Evolutionary conservation across 2,888 invertebrate genomes (phyloP).

Genomic region (Drosophila meridiana): DNA sequence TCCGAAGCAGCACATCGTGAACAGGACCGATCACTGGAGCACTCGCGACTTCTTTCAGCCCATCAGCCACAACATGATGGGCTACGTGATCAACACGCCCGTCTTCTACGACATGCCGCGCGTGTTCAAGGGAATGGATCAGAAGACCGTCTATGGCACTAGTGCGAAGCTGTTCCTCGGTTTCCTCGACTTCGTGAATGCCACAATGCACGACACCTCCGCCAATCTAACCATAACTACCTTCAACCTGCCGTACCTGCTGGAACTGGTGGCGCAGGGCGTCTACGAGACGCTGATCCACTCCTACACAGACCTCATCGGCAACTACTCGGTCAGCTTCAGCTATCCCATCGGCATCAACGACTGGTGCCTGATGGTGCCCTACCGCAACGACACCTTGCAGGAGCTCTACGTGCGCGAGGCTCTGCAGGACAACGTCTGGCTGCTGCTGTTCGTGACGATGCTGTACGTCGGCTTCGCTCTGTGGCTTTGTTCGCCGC

Average conservation of each 20-base stretch:
- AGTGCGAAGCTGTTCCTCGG: constrained; percentile 69
- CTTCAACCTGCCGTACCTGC: constrained; percentile 44
- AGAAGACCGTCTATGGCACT: constrained; percentile 59
- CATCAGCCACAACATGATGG: constrained; percentile 55
- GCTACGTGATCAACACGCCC: constrained; percentile 69
- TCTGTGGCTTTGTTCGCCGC: constrained; percentile 74
- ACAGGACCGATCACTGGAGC: constrained; percentile 66
- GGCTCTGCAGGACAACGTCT: constrained; percentile 60
- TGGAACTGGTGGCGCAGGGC: constrained; percentile 50
- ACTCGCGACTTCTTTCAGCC: constrained; percentile 58
- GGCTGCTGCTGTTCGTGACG: constrained; percentile 62
- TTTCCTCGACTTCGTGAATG: constrained; percentile 73
- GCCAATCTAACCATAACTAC: constrained; percentile 8
- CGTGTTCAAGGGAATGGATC: constrained; percentile 65
- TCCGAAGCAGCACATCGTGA: constrained; percentile 59
- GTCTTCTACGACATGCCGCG: constrained; percentile 74
- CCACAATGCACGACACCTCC: constrained; percentile 62
- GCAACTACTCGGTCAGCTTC: constrained; percentile 39
- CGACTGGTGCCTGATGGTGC: constrained; percentile 82
- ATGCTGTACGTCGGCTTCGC: constrained; percentile 60
- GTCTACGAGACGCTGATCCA: constrained; percentile 79
- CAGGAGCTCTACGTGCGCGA: constrained; percentile 65
- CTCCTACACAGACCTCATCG: constrained; percentile 65
- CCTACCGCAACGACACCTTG: constrained; percentile 67
- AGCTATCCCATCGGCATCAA: constrained; percentile 81